Evolutionary conservation across 53 echinoderm and acorn worm species (phyloP), one percentile per base, ranked within the genome.

Genomic region (Paracentrotus lividus): DNA sequence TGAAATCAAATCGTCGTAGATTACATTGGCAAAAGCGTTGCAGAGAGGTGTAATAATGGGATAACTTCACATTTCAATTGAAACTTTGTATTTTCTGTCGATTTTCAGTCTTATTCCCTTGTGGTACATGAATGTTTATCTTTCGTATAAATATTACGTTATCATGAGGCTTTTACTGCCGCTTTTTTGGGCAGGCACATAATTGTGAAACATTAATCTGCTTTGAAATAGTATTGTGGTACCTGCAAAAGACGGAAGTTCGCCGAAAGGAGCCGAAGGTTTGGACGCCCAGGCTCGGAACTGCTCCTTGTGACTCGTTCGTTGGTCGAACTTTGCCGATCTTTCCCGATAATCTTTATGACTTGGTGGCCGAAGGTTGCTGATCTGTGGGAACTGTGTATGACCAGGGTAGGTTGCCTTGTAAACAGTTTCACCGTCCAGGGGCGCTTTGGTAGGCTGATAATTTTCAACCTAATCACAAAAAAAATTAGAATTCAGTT

Each of bases 161-260:
- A 23, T 59, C 23, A 59, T 59, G n/a, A 59, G n/a, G 7, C 23
- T 59, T 21, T 23, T 4, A 59, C n/a, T n/a, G 59, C 59, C n/a
- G 52, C 52, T 0, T 15, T 4, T 59, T 59, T n/a, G 6, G 1
- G 14, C 14, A 54, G 54, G 59, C n/a, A 24, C 23, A 5, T 52
- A 52, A 52, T 1, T 58, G 58, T 58, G 58, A 23, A 2, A 13
- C 42, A 75, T 33, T n/a, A n/a, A n/a, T n/a, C n/a, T 29, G 36
- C 36, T 76, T 38, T 21, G 12, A 38, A 31, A 69, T 13, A 33
- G 8, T 33, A 4, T 6, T 29, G 29, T 21, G 84, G 49, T 93
- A 98, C 98, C 97, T 88, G 99, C 96, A 85, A 99, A 99, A 24
- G 96, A 97, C n/a, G 99, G 99, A 8, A 97, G 95, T 88, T 99